Percentiles rank a stretch among this genome's conserved stretches.
Conservation (phyloP, 2,113 vertebrate genomes). For the Neodontobutis hainanensis region DNA sequence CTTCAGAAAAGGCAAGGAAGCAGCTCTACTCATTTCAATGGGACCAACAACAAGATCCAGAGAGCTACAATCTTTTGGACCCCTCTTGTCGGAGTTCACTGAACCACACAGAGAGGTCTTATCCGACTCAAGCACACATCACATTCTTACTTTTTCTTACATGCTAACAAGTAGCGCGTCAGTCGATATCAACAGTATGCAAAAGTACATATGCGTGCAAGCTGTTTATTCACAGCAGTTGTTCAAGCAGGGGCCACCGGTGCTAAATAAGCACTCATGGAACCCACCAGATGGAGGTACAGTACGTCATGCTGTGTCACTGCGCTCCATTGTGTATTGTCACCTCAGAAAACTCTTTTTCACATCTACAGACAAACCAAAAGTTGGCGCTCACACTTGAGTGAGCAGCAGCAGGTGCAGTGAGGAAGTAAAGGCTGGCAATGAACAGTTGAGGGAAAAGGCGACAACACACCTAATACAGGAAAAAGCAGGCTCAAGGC, state of each 20-base stretch:
- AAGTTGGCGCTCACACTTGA: slow-evolving; percentile 44
- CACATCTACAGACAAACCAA: slow-evolving; percentile 32
- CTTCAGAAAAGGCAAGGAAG: slow-evolving; percentile 33
- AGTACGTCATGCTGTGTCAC: slow-evolving; percentile 49
- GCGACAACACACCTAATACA: slow-evolving; percentile 9
- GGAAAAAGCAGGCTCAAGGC: slow-evolving; percentile 48
- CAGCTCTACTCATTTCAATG: slow-evolving; percentile 35
- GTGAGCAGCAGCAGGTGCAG: slow-evolving; percentile 48
- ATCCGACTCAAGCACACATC: slow-evolving; percentile 23
- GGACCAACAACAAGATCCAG: slow-evolving; percentile 36
- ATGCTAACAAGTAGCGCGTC: slow-evolving; percentile 24
- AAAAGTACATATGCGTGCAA: slow-evolving; percentile 32
- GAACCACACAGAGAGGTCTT: slow-evolving; percentile 32
- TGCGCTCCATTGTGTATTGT: slow-evolving; percentile 23
- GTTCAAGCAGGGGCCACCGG: slow-evolving; percentile 15
- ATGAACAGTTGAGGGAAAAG: not conserved
- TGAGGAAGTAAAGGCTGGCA: slow-evolving; percentile 40
- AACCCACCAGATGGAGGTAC: slow-evolving; percentile 55
- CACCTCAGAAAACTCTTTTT: slow-evolving; percentile 7
- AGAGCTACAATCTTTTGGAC: slow-evolving; percentile 41
- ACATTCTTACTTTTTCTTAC: slow-evolving; percentile 2
- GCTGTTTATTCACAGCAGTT: slow-evolving; percentile 29
- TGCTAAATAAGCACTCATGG: slow-evolving; percentile 36
- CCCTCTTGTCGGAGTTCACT: slow-evolving; percentile 38
- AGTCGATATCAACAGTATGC: slow-evolving; percentile 1